Evolutionary conservation across 2,113 vertebrate species (phyloP), one percentile per base, ranked within the genome.

Genomic region (Turdus rufiventris): DNA sequence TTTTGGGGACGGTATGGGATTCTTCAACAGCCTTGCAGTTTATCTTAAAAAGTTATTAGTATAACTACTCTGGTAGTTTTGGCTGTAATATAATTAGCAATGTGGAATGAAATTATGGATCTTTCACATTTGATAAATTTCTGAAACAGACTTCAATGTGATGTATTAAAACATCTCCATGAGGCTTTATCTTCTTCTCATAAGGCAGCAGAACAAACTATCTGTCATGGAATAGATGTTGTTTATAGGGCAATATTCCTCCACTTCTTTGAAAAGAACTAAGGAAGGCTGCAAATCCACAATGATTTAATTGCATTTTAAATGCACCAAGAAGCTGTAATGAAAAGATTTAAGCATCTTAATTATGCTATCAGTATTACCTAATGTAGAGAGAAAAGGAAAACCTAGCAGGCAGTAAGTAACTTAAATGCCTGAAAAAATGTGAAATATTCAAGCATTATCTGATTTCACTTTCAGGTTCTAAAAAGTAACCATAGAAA

Each of bases 261-360:
- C 26, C 11, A 65, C 42, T 61, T 61, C 70, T 85, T 58, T 68
- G 54, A 93, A 80, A 94, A 89, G 33, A 82, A 18, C 29, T 67
- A 78, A 70, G 26, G 51, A 84, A 92, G 43, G 70, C 62, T 71
- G 61, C 18, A 96, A 60, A 82, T 91, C 90, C 54, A 57, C 43
- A 77, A 36, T 72, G 21, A 91, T 86, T 91, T 95, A 85, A 91
- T 88, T 91, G 91, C 26, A 78, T 89, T 94, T 89, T 84, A 92
- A 85, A 82, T 67, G 42, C 63, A 91, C 17, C n/a, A 91, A 79
- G n/a, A 95, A 90, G 24, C 20, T 28, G 20, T 74, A 91, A 86
- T 48, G 38, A 57, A 65, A 92, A 84, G n/a, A 75, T 91, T 92
- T 80, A 86, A 75, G 34, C 45, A 38, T 50, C 51, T 47, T 84